phyloP scores from a whole-genome alignment of 2,113 vertebrate species.

The Indri indri region DNA sequence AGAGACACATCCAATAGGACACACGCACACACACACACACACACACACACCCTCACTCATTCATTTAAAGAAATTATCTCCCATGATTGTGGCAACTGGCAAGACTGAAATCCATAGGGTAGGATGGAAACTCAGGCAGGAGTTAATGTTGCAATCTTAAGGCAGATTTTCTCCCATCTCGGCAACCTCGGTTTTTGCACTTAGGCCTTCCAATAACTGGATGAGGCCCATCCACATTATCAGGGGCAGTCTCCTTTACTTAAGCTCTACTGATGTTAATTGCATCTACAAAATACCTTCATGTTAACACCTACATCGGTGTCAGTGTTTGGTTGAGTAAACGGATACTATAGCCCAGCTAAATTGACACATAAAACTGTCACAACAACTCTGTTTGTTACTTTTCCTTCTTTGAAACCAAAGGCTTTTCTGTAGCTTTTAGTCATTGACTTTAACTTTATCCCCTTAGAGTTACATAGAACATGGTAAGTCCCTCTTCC shows the following conservation, averaged over 20 bases:
- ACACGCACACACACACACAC: background rate
- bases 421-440: background rate
- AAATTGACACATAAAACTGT: background rate
- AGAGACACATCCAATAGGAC: background rate
- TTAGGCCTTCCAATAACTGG: background rate
- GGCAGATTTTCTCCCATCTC: background rate
- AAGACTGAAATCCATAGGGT: background rate
- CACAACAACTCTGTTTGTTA: background rate
- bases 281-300: background rate
- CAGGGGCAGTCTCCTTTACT: constrained; percentile 7
- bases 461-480: background rate
- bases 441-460: background rate
- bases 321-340: background rate
- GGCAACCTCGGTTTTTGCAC: background rate
- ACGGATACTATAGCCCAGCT: background rate
- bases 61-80: background rate
- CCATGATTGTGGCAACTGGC: no score
- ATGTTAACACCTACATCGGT: background rate
- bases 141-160: background rate
- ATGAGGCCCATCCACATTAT: background rate
- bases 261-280: background rate
- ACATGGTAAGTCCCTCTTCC: background rate
- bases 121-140: background rate
- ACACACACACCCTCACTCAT: background rate
- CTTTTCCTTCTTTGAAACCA: background rate